These are phyloP conservation scores for Proisotoma minuta DNA, from an alignment of 2,888 invertebrate species.

Conservation along the genomic window DNA sequence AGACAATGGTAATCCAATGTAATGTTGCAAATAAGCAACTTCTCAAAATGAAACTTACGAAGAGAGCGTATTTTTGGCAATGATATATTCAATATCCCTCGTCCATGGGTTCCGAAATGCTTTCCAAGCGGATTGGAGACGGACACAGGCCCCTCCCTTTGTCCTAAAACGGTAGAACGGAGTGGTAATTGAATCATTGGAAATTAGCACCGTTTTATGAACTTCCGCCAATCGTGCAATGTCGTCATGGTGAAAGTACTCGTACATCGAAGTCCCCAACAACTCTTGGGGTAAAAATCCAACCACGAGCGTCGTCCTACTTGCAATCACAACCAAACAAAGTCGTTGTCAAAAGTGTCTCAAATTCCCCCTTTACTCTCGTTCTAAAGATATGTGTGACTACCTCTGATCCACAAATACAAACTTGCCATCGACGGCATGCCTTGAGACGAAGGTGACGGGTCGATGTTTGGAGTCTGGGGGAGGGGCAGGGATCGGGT, in stretches of 20 bases:
- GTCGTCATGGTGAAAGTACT: constrained; percentile 80
- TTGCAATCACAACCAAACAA: constrained; percentile 10
- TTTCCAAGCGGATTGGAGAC: constrained; percentile 78
- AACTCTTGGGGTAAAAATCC: constrained; percentile 91
- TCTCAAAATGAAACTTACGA: no score
- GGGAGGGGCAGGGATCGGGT: constrained; percentile 52
- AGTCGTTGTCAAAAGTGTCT: background rate
- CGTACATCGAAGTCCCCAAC: constrained; percentile 86
- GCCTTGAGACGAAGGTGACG: constrained; percentile 75
- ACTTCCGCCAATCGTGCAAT: constrained; percentile 72
- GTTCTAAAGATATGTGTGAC: constrained; percentile 1
- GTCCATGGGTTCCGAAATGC: constrained; percentile 93
- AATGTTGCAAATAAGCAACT: no score
- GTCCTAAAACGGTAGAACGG: constrained; percentile 73
- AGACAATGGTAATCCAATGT: no score
- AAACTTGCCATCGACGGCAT: constrained; percentile 86
- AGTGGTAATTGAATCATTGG: constrained; percentile 53
- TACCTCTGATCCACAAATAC: constrained; percentile 87
- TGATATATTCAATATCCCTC: constrained; percentile 84
- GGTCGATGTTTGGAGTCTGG: constrained; percentile 57
- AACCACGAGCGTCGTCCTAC: constrained; percentile 77
- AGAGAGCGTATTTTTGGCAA: constrained; percentile 77
- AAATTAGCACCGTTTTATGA: constrained; percentile 71
- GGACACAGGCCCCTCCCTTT: constrained; percentile 69
- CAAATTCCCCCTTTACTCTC: background rate